Base-by-base conservation (phyloP, 1,140 invertebrate genomes). In the Macrobrachium nipponense region DNA sequence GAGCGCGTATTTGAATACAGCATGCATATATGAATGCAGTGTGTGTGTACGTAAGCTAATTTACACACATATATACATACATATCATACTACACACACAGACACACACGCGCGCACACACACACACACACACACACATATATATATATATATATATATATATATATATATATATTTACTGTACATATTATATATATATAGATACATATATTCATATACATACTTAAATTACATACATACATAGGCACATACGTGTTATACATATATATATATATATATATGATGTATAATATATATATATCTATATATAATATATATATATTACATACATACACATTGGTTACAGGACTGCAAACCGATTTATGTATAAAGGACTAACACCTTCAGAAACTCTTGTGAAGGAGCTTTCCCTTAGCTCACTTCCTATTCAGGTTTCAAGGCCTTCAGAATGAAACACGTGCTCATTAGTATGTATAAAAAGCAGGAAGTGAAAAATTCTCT, bases 191-290 rank as follows among this genome's bases (percentile, higher is more conserved):
- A 68, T n/a, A 68, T 20, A 68, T 5, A 68, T 20, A 68, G 0
- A 68, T 66, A 8, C 15, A 66, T 66, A 66, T 66, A 66, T 66
- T 5, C 14, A 66, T 66, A 66, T 66, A 23, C 14, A 66, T 66
- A n/a, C n/a, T n/a, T n/a, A n/a, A 6, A 18, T n/a, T 6, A 6
- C 5, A 66, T 66, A 66, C 14, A 66, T 23, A 66, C 14, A 66
- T 23, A 66, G 5, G 14, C 14, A 66, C 14, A 66, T 66, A 66
- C 14, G 14, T 66, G 14, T 6, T n/a, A 18, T 66, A n/a, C 6
- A 66, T 23, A n/a, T 23, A 66, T 66, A 66, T 66, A 66, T 66
- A 66, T 66, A 23, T 66, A 23, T 18, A 66, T n/a, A 23, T 66
- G 14, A n/a, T n/a, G n/a, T n/a, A n/a, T n/a, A n/a, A 68, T 5